Evolutionary conservation across 2,113 vertebrate genomes (phyloP), one percentile per base, ranked within the genome.

Genomic region (Scortum barcoo): DNA sequence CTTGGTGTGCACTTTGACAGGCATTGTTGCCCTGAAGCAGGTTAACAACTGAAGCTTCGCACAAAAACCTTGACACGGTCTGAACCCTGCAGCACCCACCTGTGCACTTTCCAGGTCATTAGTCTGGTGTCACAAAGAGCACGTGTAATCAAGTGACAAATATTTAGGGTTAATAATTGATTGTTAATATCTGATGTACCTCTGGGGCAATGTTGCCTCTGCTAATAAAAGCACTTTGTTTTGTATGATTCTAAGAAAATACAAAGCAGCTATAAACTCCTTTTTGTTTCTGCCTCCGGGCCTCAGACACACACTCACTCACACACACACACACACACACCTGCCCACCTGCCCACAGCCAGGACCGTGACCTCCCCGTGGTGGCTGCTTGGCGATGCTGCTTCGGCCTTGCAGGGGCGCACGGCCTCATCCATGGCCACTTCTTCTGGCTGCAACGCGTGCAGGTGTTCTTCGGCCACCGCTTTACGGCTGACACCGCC

Each of bases 361-460:
- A 99, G 95, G 22, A 99, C 97, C 0, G 97, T 99, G 83, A 99
- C 96, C 83, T 97, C 97, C 50, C 95, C 96, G 1, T 90, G 90
- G 71, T 93, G 93, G 62, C 91, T 94, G 28, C 95, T n/a, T n/a
- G 94, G 13, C 95, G 88, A 5, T 96, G 93, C 90, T n/a, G n/a
- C n/a, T n/a, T 95, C 95, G 0, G 89, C 51, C 85, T 93, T 97
- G 5, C 87, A n/a, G 88, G 38, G 90, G 12, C 0, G 84, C n/a
- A 96, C 44, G 82, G 86, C 33, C 92, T 96, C 82, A 97, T 95
- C 51, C 97, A 92, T 13, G 97, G 97, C 97, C 97, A 98, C 10
- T 97, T 96, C 77, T 98, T 99, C 75, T 99, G 97, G 86, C 86
- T 96, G 84, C 98, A 99, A 78, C 97, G 96, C 75, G 89, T 95